Percentiles rank a stretch among this genome's conserved stretches.
Conservation (phyloP, 2,888 invertebrate species). For the Callinectes sapidus region DNA sequence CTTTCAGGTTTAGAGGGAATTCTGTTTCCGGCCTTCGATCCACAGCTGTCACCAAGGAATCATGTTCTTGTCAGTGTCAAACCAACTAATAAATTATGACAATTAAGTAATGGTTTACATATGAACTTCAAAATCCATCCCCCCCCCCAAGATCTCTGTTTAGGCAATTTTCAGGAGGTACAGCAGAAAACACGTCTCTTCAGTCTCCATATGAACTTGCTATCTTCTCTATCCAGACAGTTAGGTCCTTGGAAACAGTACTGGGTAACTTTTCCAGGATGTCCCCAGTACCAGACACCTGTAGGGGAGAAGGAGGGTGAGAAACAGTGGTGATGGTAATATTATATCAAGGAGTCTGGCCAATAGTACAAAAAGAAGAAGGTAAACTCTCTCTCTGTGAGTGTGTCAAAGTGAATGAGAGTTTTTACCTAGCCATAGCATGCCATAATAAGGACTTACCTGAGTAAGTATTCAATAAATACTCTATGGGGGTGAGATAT, state of each 20-base stretch:
- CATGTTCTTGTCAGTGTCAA: constrained; percentile 57
- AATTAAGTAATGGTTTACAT: background rate
- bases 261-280: background rate
- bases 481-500: too few species aligned
- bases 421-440: too few species aligned
- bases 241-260: background rate
- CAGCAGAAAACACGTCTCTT: background rate
- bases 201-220: too few species aligned
- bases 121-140: background rate
- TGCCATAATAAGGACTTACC: too few species aligned
- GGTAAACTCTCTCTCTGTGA: too few species aligned
- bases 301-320: background rate
- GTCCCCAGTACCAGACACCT: background rate
- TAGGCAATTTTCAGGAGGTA: background rate
- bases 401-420: too few species aligned
- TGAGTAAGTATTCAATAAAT: too few species aligned
- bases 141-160: background rate
- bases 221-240: background rate
- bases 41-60: constrained; percentile 43
- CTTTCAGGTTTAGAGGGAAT: constrained; percentile 52
- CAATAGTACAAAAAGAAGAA: background rate
- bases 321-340: background rate
- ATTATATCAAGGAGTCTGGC: background rate
- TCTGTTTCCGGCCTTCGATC: constrained; percentile 57
- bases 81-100: constrained; percentile 43